Evolutionary conservation across 2,113 vertebrate genomes (phyloP).

Genomic region (Jacana jacana): DNA sequence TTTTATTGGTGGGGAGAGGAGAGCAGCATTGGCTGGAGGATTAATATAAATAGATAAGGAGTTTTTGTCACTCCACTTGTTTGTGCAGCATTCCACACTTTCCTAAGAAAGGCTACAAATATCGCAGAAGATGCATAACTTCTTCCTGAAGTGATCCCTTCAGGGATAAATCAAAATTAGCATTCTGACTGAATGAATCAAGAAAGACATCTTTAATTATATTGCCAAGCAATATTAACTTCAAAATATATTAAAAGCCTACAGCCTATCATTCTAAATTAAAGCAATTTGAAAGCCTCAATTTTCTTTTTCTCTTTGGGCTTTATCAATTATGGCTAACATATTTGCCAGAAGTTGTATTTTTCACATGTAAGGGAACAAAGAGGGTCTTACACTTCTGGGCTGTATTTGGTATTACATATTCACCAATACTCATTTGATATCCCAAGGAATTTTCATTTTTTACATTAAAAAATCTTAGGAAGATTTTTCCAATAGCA

Average conservation of each 20-base stretch:
- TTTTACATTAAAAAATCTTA: not conserved
- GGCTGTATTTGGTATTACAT: not conserved
- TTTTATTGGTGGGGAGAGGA: not conserved
- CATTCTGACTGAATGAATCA: constrained; percentile 32
- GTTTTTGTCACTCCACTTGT: constrained; percentile 38
- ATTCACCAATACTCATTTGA: not conserved
- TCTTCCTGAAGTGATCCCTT: constrained; percentile 36
- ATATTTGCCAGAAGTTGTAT: not conserved
- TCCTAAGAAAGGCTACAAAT: not conserved
- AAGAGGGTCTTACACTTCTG: not conserved
- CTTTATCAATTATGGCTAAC: not conserved
- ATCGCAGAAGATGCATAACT: constrained; percentile 23
- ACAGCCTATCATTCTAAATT: not conserved
- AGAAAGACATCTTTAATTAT: constrained; percentile 57
- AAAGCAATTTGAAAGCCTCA: not conserved
- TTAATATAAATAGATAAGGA: constrained; percentile 35
- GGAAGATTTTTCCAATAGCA: not conserved
- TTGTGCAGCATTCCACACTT: constrained; percentile 52
- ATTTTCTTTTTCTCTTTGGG: not conserved
- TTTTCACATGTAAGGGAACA: not conserved
- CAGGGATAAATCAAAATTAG: constrained; percentile 47
- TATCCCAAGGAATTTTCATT: not conserved
- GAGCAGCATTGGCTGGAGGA: not conserved
- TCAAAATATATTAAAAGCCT: constrained; percentile 36
- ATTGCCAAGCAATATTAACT: constrained; percentile 51